phyloP scores from a whole-genome alignment of 2,797 vertebrate species.

The Pseudomugil gertrudae region DNA sequence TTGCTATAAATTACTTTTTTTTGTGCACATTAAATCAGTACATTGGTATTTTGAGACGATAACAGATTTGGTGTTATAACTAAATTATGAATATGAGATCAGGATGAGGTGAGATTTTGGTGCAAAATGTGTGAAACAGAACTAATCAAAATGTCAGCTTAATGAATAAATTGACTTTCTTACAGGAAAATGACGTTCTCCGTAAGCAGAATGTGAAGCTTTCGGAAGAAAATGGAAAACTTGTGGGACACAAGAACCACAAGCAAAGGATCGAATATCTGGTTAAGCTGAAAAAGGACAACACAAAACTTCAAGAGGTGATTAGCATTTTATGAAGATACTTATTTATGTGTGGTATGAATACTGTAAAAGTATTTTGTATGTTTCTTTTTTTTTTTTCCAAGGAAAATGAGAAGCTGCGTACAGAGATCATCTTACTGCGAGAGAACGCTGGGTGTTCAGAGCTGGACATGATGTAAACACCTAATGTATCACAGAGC shows the following conservation, averaged over 20 bases:
- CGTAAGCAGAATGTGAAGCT: constrained; percentile 88
- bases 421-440: constrained; percentile 57
- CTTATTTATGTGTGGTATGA: neutral
- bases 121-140: neutral
- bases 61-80: neutral
- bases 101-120: neutral
- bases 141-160: neutral
- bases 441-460: constrained; percentile 42
- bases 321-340: neutral
- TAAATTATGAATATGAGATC: neutral
- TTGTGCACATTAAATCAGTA: too few species aligned
- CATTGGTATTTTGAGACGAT: too few species aligned
- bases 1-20: too few species aligned
- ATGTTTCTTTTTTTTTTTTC: constrained; percentile 42
- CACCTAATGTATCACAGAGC: neutral
- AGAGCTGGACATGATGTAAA: constrained; percentile 33
- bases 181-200: constrained; percentile 88
- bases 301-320: constrained; percentile 90
- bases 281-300: constrained; percentile 93
- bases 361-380: neutral
- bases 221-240: constrained; percentile 93
- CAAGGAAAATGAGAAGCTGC: constrained; percentile 80
- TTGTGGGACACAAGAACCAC: constrained; percentile 93
- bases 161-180: constrained; percentile 19
- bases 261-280: constrained; percentile 97